Base-by-base conservation (phyloP, 2,888 invertebrate genomes). In the Caenorhabditis sinica region DNA sequence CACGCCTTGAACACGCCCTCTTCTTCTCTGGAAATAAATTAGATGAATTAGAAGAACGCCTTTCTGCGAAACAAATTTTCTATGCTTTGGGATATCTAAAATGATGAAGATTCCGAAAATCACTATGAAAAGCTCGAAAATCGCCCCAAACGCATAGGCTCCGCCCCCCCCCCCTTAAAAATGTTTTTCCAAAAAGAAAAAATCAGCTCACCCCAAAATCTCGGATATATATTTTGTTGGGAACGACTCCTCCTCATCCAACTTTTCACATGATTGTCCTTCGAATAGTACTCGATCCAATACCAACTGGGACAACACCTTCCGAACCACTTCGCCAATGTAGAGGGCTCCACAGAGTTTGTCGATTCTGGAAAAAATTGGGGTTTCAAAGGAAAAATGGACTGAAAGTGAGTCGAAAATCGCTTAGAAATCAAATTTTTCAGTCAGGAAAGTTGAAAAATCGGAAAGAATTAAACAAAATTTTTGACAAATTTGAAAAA, bases 281-380 rank as follows among this genome's bases (percentile, higher is more conserved):
- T 89, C 89, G 86, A 92, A 92, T 30, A 92, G 83, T 13, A 89
- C 74, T 61, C 91, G 25, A 71, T 93, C 93, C 49, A 92, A 68
- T 20, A 87, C 84, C 65, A 93, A 75, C 80, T 93, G 92, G n/a
- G 90, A 88, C 20, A 92, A 75, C 20, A 93, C 90, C 28, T 89
- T 77, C 15, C 93, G 89, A 15, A 91, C 93, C 66, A 93, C 82
- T 71, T 93, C 93, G 17, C 93, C 93, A 73, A 93, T 88, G 73
- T 93, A 93, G 13, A 93, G 88, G n/a, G 93, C 93, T 43, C 93
- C 93, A n/a, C 92, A 93, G 76, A 93, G 80, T 82, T 93, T 93
- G 86, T 93, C 93, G 65, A 93, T 89, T 58, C 92, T 92, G 79
- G 45, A 91, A 86, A 58, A 13, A 66, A n/a, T n/a, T n/a, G n/a